Percentiles rank a stretch among this genome's conserved stretches.
Evolutionary conservation across 2,888 invertebrate genomes (phyloP).

Genomic region (Melanostoma scalare): DNA sequence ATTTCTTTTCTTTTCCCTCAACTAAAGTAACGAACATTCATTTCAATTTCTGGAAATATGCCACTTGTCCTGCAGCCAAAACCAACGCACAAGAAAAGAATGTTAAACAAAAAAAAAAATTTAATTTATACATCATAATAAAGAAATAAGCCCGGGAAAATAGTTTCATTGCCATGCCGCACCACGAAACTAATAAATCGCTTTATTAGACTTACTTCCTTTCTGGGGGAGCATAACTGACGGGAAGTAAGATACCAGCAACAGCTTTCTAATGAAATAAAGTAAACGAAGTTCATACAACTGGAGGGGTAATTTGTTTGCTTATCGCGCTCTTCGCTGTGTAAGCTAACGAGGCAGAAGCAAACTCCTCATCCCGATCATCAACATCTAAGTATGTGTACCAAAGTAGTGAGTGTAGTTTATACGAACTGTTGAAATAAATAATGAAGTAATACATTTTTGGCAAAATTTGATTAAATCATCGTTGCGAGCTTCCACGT

Average conservation of each 20-base stretch:
- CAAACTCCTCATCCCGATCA: not conserved
- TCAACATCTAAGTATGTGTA: too few relatives aligned
- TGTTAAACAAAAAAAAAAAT: not conserved
- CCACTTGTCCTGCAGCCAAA: conserved; percentile 3
- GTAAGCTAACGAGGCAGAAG: conserved; percentile 19
- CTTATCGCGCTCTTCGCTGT: conserved; percentile 16
- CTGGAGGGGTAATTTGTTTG: conserved; percentile 26
- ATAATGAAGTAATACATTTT: too few relatives aligned
- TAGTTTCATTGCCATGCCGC: conserved; percentile 12
- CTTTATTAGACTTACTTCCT: conserved; percentile 20
- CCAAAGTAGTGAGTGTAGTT: too few relatives aligned
- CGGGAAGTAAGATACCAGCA: conserved; percentile 3
- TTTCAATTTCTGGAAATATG: not conserved
- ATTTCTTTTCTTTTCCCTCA: not conserved
- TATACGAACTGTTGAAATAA: too few relatives aligned
- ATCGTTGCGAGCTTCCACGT: too few relatives aligned
- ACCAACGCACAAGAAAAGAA: not conserved
- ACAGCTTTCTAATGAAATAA: conserved; percentile 32
- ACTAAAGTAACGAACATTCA: not conserved
- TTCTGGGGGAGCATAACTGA: not conserved
- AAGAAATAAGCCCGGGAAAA: conserved; percentile 15
- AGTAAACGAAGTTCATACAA: conserved; percentile 28
- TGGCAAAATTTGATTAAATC: too few relatives aligned
- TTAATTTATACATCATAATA: conserved; percentile 10
- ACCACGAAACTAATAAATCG: conserved; percentile 28